Evolutionary conservation across 2,888 invertebrate species (phyloP), one percentile per base, ranked within the genome.

Genomic region (Thumatha senex): DNA sequence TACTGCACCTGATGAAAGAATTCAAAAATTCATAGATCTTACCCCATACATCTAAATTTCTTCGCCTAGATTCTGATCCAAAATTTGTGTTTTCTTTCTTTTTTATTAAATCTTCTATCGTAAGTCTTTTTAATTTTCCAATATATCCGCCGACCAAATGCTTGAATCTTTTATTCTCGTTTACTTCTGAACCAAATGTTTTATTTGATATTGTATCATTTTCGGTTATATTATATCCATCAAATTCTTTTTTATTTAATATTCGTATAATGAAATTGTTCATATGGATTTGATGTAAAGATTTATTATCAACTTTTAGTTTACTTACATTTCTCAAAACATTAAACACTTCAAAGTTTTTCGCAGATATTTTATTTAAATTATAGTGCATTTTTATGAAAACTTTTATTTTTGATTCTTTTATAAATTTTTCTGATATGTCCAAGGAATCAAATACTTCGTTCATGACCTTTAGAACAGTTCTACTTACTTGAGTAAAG

Each of bases 331-430:
- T 67, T 58, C 30, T 50, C 0, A 73, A 46, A 35, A 64, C 53
- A 39, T 60, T 50, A 48, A 64, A 73, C 2, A 53, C 40, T 48
- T 67, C 57, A 51, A 56, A 67, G 42, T 71, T 69, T 34, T 63
- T 69, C 39, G 66, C 65, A 0, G 71, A 62, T 38, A 74, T 60
- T 13, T 54, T 64, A 18, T 61, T 67, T 31, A 78, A 62, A 47
- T 74, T 61, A 38, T 60, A 61, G 53, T 77, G 72, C 64, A 78
- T 73, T 24, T 51, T 55, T 31, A 76, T 43, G 13, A 79, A 53
- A 3, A 54, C 47, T 46, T 66, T 57, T 31, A 60, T 52, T 58
- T 72, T 67, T 0, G 54, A 24, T 35, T 52, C 53, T 31, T 52
- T 46, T 12, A 48, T 48, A 46, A 76, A 68, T 8, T 54, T 55